Conservation (phyloP, 2,797 vertebrate genomes). For the Lerista edwardsae region DNA sequence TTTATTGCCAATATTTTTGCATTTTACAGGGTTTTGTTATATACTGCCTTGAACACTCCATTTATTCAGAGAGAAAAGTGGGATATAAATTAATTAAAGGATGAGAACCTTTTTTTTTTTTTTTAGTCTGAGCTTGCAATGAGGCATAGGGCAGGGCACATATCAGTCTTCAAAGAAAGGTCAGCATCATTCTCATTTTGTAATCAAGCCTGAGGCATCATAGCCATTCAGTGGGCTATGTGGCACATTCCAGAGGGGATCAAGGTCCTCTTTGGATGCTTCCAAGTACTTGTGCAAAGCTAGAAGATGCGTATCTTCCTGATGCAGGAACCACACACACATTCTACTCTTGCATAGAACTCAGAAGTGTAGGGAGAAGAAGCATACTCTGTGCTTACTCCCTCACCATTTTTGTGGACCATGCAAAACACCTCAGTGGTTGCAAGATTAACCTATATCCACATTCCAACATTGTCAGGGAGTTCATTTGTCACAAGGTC, state of each 20-base stretch:
- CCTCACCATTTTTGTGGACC: background rate
- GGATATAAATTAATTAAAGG: too few relatives aligned
- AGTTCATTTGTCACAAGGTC: slow-evolving; percentile 8
- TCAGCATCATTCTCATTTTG: too few relatives aligned
- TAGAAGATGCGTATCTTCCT: background rate
- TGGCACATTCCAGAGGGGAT: background rate
- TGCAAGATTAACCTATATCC: background rate
- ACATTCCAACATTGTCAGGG: background rate
- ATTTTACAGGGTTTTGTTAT: too few relatives aligned
- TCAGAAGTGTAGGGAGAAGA: background rate
- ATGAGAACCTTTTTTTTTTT: background rate
- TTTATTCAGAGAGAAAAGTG: too few relatives aligned
- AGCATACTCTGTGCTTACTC: background rate
- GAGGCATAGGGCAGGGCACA: background rate
- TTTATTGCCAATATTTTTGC: too few relatives aligned
- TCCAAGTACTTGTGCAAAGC: background rate
- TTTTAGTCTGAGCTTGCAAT: background rate
- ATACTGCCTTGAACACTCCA: too few relatives aligned
- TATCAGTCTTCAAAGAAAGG: too few relatives aligned
- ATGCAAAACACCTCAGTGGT: background rate
- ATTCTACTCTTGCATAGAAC: background rate
- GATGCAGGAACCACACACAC: background rate
- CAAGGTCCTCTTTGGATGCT: background rate
- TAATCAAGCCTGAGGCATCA: background rate
- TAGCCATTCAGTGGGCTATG: background rate